Percentiles rank a stretch among this genome's conserved stretches.
phyloP scores from a whole-genome alignment of 2,888 invertebrate genomes.

The Gnatocerus cornutus region DNA sequence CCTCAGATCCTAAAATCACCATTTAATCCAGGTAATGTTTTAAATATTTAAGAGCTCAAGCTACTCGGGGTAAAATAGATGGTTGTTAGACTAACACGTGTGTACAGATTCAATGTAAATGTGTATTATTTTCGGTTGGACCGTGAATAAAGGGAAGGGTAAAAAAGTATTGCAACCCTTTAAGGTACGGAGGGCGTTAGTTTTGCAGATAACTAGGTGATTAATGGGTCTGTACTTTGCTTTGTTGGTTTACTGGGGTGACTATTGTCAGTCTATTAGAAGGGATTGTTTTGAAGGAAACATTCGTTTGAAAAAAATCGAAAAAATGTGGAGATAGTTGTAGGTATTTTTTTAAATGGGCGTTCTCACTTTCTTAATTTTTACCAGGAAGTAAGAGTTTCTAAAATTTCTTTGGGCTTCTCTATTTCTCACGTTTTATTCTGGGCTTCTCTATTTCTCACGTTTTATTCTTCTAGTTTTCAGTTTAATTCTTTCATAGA shows the following conservation, averaged over 20 bases:
- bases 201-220: slow-evolving; percentile 56
- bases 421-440: too few species aligned
- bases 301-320: background rate
- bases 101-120: slow-evolving; percentile 45
- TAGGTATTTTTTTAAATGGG: too few species aligned
- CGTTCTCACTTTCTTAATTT: too few species aligned
- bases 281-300: slow-evolving; percentile 5
- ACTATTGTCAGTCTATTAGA: slow-evolving; percentile 15
- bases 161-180: slow-evolving; percentile 55
- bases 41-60: slow-evolving; percentile 37
- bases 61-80: slow-evolving; percentile 26
- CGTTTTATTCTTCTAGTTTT: too few species aligned
- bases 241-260: slow-evolving; percentile 24
- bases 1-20: slow-evolving; percentile 1
- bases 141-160: slow-evolving; percentile 47
- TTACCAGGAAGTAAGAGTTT: too few species aligned
- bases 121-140: slow-evolving; percentile 49
- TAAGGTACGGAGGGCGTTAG: slow-evolving; percentile 58
- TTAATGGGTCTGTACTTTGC: slow-evolving; percentile 53
- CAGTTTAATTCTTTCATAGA: too few species aligned
- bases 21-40: slow-evolving; percentile 27
- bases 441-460: too few species aligned
- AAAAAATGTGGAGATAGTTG: too few species aligned
- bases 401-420: too few species aligned
- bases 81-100: slow-evolving; percentile 38